Percentiles rank a stretch among this genome's conserved stretches.
These are phyloP conservation scores for Leucoraja ocellata DNA, from an alignment of 2,797 vertebrate genomes.

Conservation along the genomic window DNA sequence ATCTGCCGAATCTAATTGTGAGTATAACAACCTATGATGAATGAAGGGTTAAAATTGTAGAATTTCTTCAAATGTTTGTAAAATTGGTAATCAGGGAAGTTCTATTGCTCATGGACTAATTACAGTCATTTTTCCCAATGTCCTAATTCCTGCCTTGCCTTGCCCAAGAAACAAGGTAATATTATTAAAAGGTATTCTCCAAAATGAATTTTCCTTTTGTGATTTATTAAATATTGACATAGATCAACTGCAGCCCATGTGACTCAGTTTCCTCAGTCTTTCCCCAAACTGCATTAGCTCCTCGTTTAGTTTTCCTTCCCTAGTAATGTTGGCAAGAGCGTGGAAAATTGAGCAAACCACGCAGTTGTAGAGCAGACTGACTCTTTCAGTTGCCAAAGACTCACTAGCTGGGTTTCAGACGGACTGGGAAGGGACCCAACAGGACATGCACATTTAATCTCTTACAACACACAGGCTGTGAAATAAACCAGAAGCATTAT, in stretches of 20 bases:
- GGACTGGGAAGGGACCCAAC: conserved; percentile 13
- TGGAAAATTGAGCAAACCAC: not conserved
- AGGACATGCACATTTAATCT: not conserved
- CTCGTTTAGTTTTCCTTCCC: not conserved
- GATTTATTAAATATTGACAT: conserved; percentile 23
- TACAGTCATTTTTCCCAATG: not conserved
- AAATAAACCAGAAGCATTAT: not conserved
- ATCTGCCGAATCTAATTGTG: not conserved
- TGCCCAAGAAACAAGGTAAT: not conserved
- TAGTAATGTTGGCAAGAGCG: not conserved
- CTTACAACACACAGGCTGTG: not conserved
- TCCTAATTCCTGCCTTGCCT: conserved; percentile 6
- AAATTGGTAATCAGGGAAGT: not conserved
- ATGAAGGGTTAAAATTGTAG: not conserved
- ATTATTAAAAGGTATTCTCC: not conserved
- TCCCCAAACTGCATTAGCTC: not conserved
- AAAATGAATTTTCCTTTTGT: conserved; percentile 7
- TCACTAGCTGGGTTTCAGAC: not conserved
- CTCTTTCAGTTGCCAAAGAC: not conserved
- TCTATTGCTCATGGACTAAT: conserved; percentile 2
- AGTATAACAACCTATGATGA: not conserved
- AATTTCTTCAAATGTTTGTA: not conserved
- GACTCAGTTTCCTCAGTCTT: conserved; percentile 31
- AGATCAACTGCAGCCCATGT: not conserved
- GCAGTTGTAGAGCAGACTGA: not conserved